phyloP scores from a whole-genome alignment of 2,113 vertebrate species.

The Macaca nemestrina region DNA sequence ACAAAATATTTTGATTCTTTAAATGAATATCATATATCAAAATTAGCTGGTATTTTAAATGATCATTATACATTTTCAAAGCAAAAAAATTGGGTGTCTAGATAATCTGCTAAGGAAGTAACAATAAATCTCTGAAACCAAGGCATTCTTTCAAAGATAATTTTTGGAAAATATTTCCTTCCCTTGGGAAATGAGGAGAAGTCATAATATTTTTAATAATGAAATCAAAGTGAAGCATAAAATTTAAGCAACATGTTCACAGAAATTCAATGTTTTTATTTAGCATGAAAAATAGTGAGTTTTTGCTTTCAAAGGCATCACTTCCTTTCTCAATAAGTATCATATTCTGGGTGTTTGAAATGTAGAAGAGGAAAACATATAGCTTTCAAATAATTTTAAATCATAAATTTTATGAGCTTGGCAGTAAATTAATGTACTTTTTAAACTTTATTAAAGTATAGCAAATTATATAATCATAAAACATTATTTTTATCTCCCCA shows the following conservation, averaged over 20 bases:
- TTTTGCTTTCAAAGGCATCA: not conserved
- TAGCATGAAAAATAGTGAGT: not conserved
- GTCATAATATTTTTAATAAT: constrained; percentile 35
- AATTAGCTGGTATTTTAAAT: not conserved
- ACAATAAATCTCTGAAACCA: not conserved
- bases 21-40: constrained; percentile 4
- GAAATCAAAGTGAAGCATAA: not conserved
- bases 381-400: not conserved
- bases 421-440: not conserved
- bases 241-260: not conserved
- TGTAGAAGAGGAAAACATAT: not conserved
- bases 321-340: not conserved
- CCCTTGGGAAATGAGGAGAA: not conserved
- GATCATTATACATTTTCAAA: not conserved
- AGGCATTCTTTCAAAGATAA: not conserved
- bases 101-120: not conserved
- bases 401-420: not conserved
- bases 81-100: not conserved
- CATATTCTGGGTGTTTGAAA: not conserved
- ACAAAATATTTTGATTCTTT: constrained; percentile 21
- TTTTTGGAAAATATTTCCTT: not conserved
- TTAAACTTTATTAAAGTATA: not conserved
- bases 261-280: not conserved
- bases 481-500: not conserved
- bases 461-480: not conserved